A percentile compares a stretch with the other conserved stretches of the same genome.
Evolutionary conservation across 2,113 vertebrate species (phyloP).

Genomic region (Macaca mulatta): DNA sequence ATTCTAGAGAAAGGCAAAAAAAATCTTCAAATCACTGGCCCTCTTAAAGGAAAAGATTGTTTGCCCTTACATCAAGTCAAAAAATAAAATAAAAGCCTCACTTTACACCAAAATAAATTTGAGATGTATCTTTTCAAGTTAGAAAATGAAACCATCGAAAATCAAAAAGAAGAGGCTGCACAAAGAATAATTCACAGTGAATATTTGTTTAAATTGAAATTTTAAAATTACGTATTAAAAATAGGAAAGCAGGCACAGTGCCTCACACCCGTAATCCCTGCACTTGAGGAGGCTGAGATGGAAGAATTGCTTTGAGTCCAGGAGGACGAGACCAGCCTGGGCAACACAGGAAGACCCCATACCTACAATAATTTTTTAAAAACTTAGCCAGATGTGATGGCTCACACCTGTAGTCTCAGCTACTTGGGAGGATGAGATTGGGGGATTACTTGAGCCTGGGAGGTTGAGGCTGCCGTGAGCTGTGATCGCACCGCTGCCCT

Average conservation of each 20-base stretch:
- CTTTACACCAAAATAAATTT: background rate
- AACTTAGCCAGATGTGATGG: too few relatives aligned
- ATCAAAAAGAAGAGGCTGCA: background rate
- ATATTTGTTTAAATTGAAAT: background rate
- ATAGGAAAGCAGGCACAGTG: background rate
- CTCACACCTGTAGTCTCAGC: too few relatives aligned
- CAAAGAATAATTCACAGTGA: background rate
- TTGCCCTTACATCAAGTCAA: background rate
- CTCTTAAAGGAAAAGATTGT: background rate
- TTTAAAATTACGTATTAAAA: background rate
- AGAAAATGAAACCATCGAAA: background rate
- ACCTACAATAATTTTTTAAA: too few relatives aligned
- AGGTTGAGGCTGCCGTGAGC: too few relatives aligned
- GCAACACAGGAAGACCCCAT: too few relatives aligned
- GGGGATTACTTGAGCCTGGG: too few relatives aligned
- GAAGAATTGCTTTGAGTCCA: too few relatives aligned
- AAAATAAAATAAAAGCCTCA: background rate
- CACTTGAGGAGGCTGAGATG: too few relatives aligned
- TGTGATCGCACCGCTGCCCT: too few relatives aligned
- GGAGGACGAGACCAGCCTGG: too few relatives aligned
- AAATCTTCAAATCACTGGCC: background rate
- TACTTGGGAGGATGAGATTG: too few relatives aligned
- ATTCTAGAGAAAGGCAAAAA: background rate
- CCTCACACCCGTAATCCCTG: too few relatives aligned
- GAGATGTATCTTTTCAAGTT: background rate